A percentile compares a stretch with the other conserved stretches of the same genome.
These are phyloP conservation scores for Nothocercus nigrocapillus DNA, from an alignment of 2,113 vertebrate genomes.

Conservation along the genomic window DNA sequence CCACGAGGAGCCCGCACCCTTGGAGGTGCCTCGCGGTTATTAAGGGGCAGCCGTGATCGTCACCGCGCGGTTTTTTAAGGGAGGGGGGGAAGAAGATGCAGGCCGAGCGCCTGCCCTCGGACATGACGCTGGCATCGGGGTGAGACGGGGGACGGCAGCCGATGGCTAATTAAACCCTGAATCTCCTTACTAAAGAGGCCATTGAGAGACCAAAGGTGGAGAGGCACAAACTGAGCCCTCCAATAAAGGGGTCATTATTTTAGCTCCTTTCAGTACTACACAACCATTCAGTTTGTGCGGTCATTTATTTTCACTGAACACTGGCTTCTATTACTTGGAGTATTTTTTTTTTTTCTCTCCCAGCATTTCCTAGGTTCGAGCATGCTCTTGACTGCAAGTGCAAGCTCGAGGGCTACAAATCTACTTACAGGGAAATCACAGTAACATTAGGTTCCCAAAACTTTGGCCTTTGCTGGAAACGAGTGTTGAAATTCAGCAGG, in stretches of 20 bases:
- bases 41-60: neutral
- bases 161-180: neutral
- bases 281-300: rapidly evolving
- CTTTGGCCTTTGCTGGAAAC: neutral
- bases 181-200: neutral
- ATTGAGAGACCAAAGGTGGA: neutral
- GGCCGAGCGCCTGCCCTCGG: rapidly evolving
- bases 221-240: rapidly evolving
- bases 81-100: neutral
- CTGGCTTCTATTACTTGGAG: neutral
- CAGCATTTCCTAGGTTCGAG: neutral
- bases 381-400: neutral
- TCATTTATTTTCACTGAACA: neutral
- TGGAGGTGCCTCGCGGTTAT: no score
- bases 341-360: no score
- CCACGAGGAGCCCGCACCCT: no score
- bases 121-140: neutral
- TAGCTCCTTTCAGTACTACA: neutral
- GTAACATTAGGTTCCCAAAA: rapidly evolving
- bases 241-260: neutral
- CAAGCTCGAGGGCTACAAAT: neutral
- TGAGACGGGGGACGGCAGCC: neutral
- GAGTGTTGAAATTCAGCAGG: neutral
- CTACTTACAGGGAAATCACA: neutral
- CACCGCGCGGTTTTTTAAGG: no score